Evolutionary conservation across 2,797 vertebrate species (phyloP), one percentile per base, ranked within the genome.

Genomic region (Gadopsis bispinosus): DNA sequence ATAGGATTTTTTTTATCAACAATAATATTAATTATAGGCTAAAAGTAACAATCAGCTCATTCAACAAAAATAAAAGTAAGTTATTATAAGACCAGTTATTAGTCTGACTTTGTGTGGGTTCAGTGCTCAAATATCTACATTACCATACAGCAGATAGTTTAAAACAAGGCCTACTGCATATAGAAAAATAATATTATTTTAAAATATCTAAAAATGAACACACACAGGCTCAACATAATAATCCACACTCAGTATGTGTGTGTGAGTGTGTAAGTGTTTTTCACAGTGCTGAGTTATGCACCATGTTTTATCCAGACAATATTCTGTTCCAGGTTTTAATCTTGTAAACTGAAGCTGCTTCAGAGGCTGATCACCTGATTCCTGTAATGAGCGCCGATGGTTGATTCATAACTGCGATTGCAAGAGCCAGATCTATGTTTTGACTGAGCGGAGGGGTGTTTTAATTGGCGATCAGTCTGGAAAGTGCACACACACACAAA

Each of bases 381-480:
- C 74, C 86, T 64, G 17, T 78, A 88, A 87, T 71, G 86, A 85
- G 79, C 75, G 69, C 74, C 68, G 78, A 87, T 81, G 71, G 69
- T 73, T 61, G 72, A 87, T 88, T 80, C 77, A 83, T 75, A 79
- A 79, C 79, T 79, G 48, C 64, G 83, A 91, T 80, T 65, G 37
- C 59, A 53, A 59, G 85, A 74, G 68, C 81, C 79, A 53, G 66
- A 73, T 79, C 79, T 60, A 64, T 85, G 77, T 87, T 87, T 84
- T 79, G 62, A 68, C 84, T 81, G 39, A 78, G 69, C 14, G 9
- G 37, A 70, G 54, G 65, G 51, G 69, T 91, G 83, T 88, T 91
- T 87, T 87, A 84, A 87, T 85, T 90, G 87, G 81, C 81, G 1
- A 53, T 78, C 62, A 12, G 59, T 86, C 47, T 61, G 73, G 80